Evolutionary conservation across 2,113 vertebrate genomes (phyloP), one percentile per base, ranked within the genome.

Genomic region (Triplophysa rosa): DNA sequence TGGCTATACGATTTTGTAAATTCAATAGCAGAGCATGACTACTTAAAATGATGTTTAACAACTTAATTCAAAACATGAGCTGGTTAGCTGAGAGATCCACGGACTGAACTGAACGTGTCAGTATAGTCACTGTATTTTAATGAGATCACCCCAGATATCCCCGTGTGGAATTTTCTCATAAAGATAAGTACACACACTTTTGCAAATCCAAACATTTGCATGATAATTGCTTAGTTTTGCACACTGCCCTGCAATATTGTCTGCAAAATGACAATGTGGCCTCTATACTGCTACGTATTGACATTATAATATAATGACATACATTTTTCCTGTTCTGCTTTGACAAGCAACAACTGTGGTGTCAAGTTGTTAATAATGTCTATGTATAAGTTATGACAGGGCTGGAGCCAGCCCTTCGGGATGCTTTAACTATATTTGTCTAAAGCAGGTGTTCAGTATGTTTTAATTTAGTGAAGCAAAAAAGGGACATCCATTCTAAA

Each of bases 301-400:
- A 37, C 29, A 72, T 45, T 45, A 12, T 45, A 45, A 45, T 45
- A 9, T 45, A 45, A 2, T 26, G 61, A 29, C 37, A 47, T 61
- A 10, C 2, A 13, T 61, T 61, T 26, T 59, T 37, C 21, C 29
- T 67, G 21, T 26, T 73, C 42, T 72, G 67, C 45, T 63, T 58
- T 80, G 65, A 83, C 65, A 63, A 62, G 72, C 47, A 58, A 75
- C 33, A 61, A 16, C 49, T 64, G 40, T 62, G 62, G 68, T 66
- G 72, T 42, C 33, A 67, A 71, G 24, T 24, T 10, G 64, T 58
- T 71, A 67, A 71, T 71, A 61, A 80, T 49, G 54, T 40, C 11
- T 42, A 85, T 84, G 82, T 33, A 45, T 81, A 82, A 89, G 67
- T 79, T 83, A 84, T 81, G 80, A 49, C 52, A 70, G 19, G 16